phyloP scores from a whole-genome alignment of 2,888 invertebrate genomes.

The Eupeodes latifasciatus region DNA sequence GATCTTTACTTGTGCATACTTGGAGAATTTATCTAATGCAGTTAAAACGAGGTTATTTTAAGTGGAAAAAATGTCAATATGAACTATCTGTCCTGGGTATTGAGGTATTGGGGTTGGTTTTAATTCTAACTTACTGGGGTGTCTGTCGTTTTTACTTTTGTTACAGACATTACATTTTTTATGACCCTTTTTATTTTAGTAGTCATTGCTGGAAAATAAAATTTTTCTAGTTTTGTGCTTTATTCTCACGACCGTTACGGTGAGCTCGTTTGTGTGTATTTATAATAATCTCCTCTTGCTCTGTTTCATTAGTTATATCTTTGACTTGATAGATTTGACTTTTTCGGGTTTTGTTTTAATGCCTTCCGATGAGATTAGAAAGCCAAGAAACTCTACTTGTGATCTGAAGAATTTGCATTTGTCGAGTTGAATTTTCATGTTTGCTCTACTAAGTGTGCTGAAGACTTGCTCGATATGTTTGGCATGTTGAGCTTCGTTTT shows the following conservation, averaged over 20 bases:
- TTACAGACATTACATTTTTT: too few relatives aligned
- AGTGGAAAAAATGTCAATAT: neutral
- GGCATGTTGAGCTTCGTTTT: too few relatives aligned
- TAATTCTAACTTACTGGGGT: neutral
- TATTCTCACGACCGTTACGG: slow-evolving; percentile 49
- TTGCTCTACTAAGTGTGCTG: too few relatives aligned
- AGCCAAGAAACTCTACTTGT: too few relatives aligned
- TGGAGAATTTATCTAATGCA: neutral
- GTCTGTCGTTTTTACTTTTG: too few relatives aligned
- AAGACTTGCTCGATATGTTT: too few relatives aligned
- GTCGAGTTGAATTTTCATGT: too few relatives aligned
- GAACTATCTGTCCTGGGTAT: slow-evolving; percentile 1
- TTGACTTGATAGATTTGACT: neutral
- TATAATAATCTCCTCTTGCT: slow-evolving; percentile 39
- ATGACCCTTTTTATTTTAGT: neutral
- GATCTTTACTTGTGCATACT: neutral
- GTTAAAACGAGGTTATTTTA: neutral
- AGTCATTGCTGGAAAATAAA: slow-evolving; percentile 35
- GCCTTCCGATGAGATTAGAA: too few relatives aligned
- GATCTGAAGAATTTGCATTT: too few relatives aligned
- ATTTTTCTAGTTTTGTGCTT: slow-evolving; percentile 21
- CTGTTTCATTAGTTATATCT: neutral
- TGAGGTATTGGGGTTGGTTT: neutral
- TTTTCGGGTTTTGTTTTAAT: too few relatives aligned
- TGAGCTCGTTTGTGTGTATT: slow-evolving; percentile 48